phyloP scores from a whole-genome alignment of 2,888 invertebrate species.

The Ryuthela nishihirai region DNA sequence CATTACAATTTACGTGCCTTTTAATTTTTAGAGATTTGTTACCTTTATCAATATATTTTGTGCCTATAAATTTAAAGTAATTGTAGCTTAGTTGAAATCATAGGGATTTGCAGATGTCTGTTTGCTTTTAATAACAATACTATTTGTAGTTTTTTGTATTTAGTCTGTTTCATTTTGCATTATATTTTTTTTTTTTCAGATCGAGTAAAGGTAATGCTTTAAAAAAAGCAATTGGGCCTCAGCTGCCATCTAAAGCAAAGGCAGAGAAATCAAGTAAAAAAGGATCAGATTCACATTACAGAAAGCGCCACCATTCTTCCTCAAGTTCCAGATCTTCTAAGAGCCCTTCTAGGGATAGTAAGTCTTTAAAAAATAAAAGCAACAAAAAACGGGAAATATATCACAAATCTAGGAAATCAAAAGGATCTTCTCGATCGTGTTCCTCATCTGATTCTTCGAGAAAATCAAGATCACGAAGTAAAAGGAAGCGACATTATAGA shows the following conservation, averaged over 20 bases:
- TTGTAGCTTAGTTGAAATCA: too few species aligned
- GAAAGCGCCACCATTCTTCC: background rate
- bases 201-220: background rate
- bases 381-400: background rate
- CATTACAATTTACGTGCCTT: too few species aligned
- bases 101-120: too few species aligned
- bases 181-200: conserved; percentile 6
- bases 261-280: background rate
- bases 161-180: too few species aligned
- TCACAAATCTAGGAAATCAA: background rate
- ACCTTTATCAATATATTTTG: too few species aligned
- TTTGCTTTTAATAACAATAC: too few species aligned
- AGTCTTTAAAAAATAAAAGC: background rate
- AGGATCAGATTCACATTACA: conserved; percentile 1
- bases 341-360: background rate
- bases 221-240: conserved; percentile 16
- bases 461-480: conserved; percentile 7
- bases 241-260: conserved; percentile 19
- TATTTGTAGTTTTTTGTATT: too few species aligned
- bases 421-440: conserved; percentile 5
- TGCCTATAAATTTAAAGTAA: too few species aligned
- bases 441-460: conserved; percentile 20
- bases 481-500: background rate
- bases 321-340: background rate
- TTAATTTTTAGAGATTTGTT: too few species aligned